Evolutionary conservation across 2,888 invertebrate genomes (phyloP), one percentile per base, ranked within the genome.

Genomic region (Aproaerema taeniolella): DNA sequence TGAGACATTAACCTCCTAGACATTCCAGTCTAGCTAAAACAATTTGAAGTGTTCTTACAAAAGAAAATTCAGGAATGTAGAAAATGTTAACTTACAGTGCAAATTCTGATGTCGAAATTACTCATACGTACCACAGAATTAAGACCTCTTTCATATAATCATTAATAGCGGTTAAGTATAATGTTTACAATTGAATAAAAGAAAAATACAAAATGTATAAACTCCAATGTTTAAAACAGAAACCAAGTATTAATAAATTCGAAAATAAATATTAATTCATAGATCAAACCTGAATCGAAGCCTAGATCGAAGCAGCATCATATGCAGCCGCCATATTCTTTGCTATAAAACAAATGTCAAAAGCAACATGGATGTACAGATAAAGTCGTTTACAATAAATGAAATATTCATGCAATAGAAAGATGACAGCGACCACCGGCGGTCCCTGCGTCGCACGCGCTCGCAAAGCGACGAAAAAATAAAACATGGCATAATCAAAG

Each of bases 351-450:
- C 65, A 59, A 70, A 72, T 61, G 61, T 61, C 61, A 62, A 67
- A 73, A 67, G 62, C 71, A 69, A 77, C 77, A 74, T 71, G 78
- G 79, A 74, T 48, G 52, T 44, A 63, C 53, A 66, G 65, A 78
- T 76, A 72, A 78, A 80, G 77, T 69, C 61, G 72, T 81, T 75
- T 75, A 73, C 79, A 77, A 79, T 77, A 72, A 71, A 81, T 81
- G 76, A 80, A 81, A 81, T 81, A 82, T 82, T 81, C 76, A 82
- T 81, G 74, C 70, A 79, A 72, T 65, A 61, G 67, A 63, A 49
- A 49, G 64, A 63, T 62, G 68, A 63, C 60, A 50, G 56, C 53
- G 69, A 63, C 70, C 70, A 72, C 70, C 72, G 67, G 67, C 69
- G 61, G 47, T 48, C 43, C 40, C 34, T 38, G 41, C 50, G 42